A percentile compares a stretch with the other conserved stretches of the same genome.
These are phyloP conservation scores for Platichthys flesus DNA, from an alignment of 2,113 vertebrate genomes.

Conservation along the genomic window DNA sequence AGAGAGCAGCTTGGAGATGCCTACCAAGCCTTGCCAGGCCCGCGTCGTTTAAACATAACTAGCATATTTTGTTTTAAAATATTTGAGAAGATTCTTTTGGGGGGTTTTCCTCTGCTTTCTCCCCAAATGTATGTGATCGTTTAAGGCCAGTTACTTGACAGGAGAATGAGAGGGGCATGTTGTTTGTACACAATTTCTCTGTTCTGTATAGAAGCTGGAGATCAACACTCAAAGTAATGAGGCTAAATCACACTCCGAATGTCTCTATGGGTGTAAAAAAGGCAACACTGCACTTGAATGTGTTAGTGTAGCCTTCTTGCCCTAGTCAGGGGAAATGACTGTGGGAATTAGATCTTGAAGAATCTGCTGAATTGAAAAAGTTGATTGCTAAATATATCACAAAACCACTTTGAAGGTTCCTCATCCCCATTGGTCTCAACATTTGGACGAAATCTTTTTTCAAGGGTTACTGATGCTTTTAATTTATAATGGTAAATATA, in stretches of 20 bases:
- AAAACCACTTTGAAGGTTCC: background rate
- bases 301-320: background rate
- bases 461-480: background rate
- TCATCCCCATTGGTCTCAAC: background rate
- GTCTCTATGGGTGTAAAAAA: conserved; percentile 39
- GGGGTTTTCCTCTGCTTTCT: background rate
- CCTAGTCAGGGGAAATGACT: background rate
- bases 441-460: background rate
- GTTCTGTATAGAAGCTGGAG: conserved; percentile 65
- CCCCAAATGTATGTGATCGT: conserved; percentile 29
- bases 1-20: conserved; percentile 88
- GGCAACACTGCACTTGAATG: conserved; percentile 26
- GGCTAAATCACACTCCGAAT: conserved; percentile 53
- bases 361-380: background rate
- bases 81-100: background rate
- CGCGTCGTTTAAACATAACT: conserved; percentile 80
- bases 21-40: conserved; percentile 84
- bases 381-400: too few relatives aligned
- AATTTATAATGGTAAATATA: background rate
- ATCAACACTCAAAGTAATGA: conserved; percentile 42
- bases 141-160: conserved; percentile 75
- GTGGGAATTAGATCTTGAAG: background rate
- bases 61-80: conserved; percentile 12
- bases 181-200: conserved; percentile 39
- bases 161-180: conserved; percentile 45